Conservation (phyloP, 1,140 invertebrate genomes). For the Dermatophagoides farinae region DNA sequence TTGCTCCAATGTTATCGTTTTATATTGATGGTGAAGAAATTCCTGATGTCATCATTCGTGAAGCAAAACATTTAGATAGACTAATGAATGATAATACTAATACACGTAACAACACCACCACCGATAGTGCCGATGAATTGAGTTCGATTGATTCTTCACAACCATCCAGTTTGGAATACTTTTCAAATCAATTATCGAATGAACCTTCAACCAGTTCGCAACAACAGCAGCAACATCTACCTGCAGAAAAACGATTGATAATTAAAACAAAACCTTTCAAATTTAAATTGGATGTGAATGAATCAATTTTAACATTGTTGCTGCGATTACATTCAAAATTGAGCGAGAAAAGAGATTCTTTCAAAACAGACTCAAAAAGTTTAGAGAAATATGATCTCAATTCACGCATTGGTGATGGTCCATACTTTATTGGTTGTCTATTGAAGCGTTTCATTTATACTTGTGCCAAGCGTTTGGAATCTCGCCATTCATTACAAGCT, state of each 20-base stretch:
- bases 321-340: conserved; percentile 81
- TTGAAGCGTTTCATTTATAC: conserved; percentile 26
- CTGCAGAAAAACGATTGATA: not conserved
- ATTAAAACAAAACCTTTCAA: not conserved
- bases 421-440: conserved; percentile 57
- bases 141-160: not conserved
- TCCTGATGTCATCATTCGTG: not conserved
- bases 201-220: not conserved
- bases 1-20: no score
- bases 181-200: not conserved
- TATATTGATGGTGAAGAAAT: conserved; percentile 4
- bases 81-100: not conserved
- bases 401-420: conserved; percentile 58
- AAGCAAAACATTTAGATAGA: not conserved
- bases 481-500: not conserved
- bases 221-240: no score
- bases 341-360: conserved; percentile 57
- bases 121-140: not conserved
- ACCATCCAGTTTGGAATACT: not conserved
- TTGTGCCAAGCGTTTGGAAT: not conserved
- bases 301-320: conserved; percentile 74
- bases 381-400: conserved; percentile 15
- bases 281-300: conserved; percentile 29
- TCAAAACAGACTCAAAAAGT: conserved; percentile 28
- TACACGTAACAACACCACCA: not conserved